phyloP scores from a whole-genome alignment of 2,797 vertebrate genomes.

The Sitta carolinensis region DNA sequence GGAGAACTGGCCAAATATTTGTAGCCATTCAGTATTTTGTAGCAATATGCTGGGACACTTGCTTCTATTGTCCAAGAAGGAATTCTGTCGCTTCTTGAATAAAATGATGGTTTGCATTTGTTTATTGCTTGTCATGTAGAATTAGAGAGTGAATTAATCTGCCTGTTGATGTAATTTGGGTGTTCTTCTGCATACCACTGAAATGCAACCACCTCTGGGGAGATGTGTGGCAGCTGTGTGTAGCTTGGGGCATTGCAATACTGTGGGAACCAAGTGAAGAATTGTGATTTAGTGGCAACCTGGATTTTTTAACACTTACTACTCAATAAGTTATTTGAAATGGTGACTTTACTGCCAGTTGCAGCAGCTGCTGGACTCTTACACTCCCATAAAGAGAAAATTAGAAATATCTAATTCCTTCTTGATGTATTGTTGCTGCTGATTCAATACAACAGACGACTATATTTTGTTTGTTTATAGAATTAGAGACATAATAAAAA shows the following conservation, averaged over 20 bases:
- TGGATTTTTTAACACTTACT: slow-evolving; percentile 49
- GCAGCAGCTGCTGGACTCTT: slow-evolving; percentile 46
- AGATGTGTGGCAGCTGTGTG: slow-evolving; percentile 43
- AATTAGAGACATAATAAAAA: neutral
- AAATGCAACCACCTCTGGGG: slow-evolving; percentile 63
- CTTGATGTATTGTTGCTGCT: neutral
- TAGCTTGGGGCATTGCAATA: slow-evolving; percentile 30
- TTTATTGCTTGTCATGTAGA: slow-evolving; percentile 11
- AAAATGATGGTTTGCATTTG: slow-evolving; percentile 22
- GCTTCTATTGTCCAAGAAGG: neutral
- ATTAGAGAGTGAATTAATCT: slow-evolving; percentile 29
- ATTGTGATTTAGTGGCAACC: slow-evolving; percentile 51
- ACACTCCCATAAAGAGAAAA: slow-evolving; percentile 31
- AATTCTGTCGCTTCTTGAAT: slow-evolving; percentile 17
- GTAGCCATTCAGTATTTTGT: neutral
- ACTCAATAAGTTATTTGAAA: slow-evolving; percentile 59
- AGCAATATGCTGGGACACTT: neutral
- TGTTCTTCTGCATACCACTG: neutral
- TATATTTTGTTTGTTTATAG: neutral
- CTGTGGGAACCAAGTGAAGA: slow-evolving; percentile 56
- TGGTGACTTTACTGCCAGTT: slow-evolving; percentile 50
- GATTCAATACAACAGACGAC: neutral
- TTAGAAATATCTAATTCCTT: slow-evolving; percentile 33
- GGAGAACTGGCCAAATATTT: neutral
- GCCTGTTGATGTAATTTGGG: slow-evolving; percentile 7